Base-by-base conservation (phyloP, 1,140 invertebrate genomes). In the Drosophila triauraria region DNA sequence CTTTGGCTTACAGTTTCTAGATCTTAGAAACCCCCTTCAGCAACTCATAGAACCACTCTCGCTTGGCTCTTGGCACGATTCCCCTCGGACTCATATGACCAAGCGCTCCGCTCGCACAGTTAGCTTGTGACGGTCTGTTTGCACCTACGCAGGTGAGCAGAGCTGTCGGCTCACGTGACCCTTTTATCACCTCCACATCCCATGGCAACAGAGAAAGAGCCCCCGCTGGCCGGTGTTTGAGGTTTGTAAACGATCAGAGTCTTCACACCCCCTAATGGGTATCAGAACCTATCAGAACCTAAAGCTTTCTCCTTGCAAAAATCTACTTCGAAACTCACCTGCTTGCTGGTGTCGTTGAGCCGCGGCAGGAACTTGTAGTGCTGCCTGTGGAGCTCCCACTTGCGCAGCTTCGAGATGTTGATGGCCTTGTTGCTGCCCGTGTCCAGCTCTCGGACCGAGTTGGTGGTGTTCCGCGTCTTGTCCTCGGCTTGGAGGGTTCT, bases 71-170 rank as follows among this genome's bases (percentile, higher is more conserved):
- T 25, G 51, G 54, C 70, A 75, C 69, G 69, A 63, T 75, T 75
- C 40, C 65, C 25, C 25, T 40, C 13, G 44, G 27, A 54, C 78
- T 86, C 79, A 85, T 82, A 85, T 85, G 82, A 85, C 58, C 72
- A 25, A 15, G 13, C 20, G 50, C 32, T 46, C 23, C 38, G 46
- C 30, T 48, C 57, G 54, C 61, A 60, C 27, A 6, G 32, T 42
- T 61, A 43, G 30, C 82, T 86, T 86, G 83, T 86, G 82, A 86
- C 69, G 70, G 32, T 12, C 35, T 63, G 68, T 84, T 86, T 82
- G 82, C 82, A 86, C 82, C 83, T 85, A 85, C 78, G 82, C 82
- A 87, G 74, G 76, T 58, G 69, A 70, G 20, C 35, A 38, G 32
- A 42, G 42, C 30, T 43, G 47, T 12, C 64, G 32, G 15, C 43